Percentiles rank a stretch among this genome's conserved stretches.
phyloP scores from a whole-genome alignment of 2,888 invertebrate genomes.

The Parelbella ahira region DNA sequence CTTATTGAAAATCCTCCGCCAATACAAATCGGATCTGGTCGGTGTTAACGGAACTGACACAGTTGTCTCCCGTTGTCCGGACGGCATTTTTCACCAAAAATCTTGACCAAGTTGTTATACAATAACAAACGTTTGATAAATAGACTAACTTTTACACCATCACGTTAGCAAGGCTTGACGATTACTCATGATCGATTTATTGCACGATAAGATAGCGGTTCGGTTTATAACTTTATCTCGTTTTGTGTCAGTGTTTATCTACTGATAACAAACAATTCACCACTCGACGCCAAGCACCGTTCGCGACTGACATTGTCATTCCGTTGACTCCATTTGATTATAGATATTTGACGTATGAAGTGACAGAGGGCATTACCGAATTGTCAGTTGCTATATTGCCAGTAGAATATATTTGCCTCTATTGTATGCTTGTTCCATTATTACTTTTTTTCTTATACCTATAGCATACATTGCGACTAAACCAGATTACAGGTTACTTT shows the following conservation, averaged over 20 bases:
- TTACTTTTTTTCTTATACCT: too few relatives aligned
- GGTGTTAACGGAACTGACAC: constrained; percentile 69
- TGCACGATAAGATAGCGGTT: constrained; percentile 52
- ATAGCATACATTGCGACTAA: too few relatives aligned
- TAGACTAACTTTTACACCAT: constrained; percentile 39
- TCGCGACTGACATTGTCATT: constrained; percentile 18
- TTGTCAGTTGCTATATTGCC: too few relatives aligned
- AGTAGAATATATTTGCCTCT: too few relatives aligned
- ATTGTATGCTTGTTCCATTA: too few relatives aligned
- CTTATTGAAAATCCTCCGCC: constrained; percentile 75
- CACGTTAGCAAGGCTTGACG: constrained; percentile 34
- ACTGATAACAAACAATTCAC: too few relatives aligned
- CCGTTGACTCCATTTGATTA: too few relatives aligned
- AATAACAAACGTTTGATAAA: constrained; percentile 26
- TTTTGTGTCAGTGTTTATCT: constrained; percentile 32
- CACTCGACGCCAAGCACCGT: constrained; percentile 13
- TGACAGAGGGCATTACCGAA: too few relatives aligned
- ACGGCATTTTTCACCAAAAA: constrained; percentile 57
- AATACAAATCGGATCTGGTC: constrained; percentile 69
- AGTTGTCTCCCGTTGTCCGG: constrained; percentile 55
- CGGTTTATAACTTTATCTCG: constrained; percentile 30
- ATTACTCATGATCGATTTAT: constrained; percentile 51
- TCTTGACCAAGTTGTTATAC: constrained; percentile 33
- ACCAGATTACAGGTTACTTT: too few relatives aligned
- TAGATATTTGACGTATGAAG: too few relatives aligned